Base-by-base conservation (phyloP, 2,797 vertebrate species). In the Myiothlypis chrysogaster region DNA sequence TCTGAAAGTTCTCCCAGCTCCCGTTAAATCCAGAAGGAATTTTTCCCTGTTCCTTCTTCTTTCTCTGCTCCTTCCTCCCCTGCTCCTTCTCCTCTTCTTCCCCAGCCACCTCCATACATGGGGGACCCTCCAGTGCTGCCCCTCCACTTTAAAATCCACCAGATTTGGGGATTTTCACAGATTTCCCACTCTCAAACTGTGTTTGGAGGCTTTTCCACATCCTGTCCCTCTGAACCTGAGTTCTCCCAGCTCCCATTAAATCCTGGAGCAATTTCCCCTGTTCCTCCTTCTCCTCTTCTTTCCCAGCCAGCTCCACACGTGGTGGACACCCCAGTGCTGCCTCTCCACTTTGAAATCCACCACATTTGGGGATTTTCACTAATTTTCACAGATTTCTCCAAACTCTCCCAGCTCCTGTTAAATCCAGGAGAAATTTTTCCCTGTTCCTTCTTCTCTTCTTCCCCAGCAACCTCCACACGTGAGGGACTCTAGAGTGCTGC, bases 121-220 rank as follows among this genome's bases (percentile, higher is more conserved):
- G 1, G 16, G 49, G 6, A 18, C 2, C 15, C 30, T 0, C 8
- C 12, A 24, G 28, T 37, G 61, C 34, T 30, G 32, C n/a, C 63
- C 28, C 35, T 3, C 3, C 3, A 0, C 39, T 20, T 7, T 8
- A 0, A 47, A 78, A 92, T 6, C 56, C 65, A 5, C 6, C 39
- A 2, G 3, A 35, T 64, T 24, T 14, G 8, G 73, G 18, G 2
- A 5, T 2, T 9, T 28, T 10, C 1, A 3, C 2, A 0, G 5
- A 35, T 46, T 22, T 46, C 21, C 19, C 43, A 20, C 4, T 46
- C 44, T 12, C 46, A 46, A 46, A 46, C 3, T 3, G 3, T 24
- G 24, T 25, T 49, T 25, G 47, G 47, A 49, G 47, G 4, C 14
- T 49, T 4, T 24, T 15, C 47, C 44, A 25, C 12, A 7, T 43